Evolutionary conservation across 1,140 invertebrate species (phyloP), one percentile per base, ranked within the genome.

Genomic region (Lutraria rhynchaena): DNA sequence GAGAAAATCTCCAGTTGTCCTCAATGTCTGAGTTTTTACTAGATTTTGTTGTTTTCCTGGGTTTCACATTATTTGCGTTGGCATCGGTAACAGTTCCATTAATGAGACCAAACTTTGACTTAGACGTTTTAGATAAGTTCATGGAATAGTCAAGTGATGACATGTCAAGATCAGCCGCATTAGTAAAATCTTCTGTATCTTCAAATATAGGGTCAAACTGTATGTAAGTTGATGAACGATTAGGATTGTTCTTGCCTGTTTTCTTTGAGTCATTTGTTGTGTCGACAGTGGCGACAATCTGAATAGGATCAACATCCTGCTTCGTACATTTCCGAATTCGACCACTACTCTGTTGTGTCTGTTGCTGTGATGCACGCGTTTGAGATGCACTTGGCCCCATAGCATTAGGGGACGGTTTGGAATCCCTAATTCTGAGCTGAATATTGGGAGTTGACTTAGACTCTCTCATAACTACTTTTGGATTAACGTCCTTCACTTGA

Each of bases 171-270:
- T 65, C 60, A 0, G 44, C 51, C 19, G 57, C 24, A 37, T 69
- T 76, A 4, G 41, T 27, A 37, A 89, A 83, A 60, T 87, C 87
- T 65, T 91, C 90, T n/a, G 85, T 84, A 55, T 87, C 85, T 67
- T 91, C 90, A 71, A 89, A 90, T 37, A 91, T 90, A 4, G 89
- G 86, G 82, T 91, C 90, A 87, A 91, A 91, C 33, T 87, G 82
- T 46, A 91, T 89, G 74, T 90, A 91, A 3, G 89, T 90, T 3
- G 90, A 91, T 4, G 88, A 88, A 29, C 80, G 81, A 67, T 82
- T 85, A 65, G 85, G 81, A 74, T 87, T 70, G n/a, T 84, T 86
- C 67, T 86, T 88, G 41, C 57, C 77, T 24, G 77, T 33, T 74
- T 87, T 81, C 81, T 81, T 73, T 51, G 77, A 33, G 27, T 81